Percentiles rank a stretch among this genome's conserved stretches.
Conservation (phyloP, 2,797 vertebrate species). For the Dipus sagitta region DNA sequence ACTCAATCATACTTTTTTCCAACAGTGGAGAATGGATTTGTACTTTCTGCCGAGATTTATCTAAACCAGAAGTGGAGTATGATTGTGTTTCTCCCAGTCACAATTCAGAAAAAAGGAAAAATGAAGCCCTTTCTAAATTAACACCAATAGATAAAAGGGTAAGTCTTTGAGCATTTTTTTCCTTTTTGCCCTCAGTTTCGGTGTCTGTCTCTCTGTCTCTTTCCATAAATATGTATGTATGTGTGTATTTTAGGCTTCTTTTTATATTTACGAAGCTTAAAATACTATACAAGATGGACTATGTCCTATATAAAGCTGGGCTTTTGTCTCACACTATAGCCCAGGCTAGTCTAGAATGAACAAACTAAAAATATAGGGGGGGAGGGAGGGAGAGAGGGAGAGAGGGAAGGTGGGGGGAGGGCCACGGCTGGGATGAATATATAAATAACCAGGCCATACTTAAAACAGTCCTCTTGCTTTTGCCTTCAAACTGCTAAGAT, state of each 20-base stretch:
- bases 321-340: background rate
- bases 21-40: conserved; percentile 91
- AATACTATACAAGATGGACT: background rate
- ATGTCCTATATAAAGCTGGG: background rate
- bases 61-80: conserved; percentile 91
- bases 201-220: background rate
- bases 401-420: no score
- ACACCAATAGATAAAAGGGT: conserved; percentile 89
- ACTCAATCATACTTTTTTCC: conserved; percentile 43
- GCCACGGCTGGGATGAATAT: no score
- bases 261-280: background rate
- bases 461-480: background rate
- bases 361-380: no score
- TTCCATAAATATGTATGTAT: background rate
- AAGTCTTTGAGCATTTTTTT: conserved; percentile 72
- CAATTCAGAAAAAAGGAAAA: conserved; percentile 87
- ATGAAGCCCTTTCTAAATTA: conserved; percentile 83
- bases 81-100: conserved; percentile 88
- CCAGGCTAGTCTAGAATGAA: background rate
- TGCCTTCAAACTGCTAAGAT: background rate
- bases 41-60: conserved; percentile 90
- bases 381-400: no score
- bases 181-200: no score
- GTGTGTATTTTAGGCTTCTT: no score
- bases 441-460: no score